Evolutionary conservation across 2,888 invertebrate genomes (phyloP).

Genomic region (Drosophila trichaetosa): DNA sequence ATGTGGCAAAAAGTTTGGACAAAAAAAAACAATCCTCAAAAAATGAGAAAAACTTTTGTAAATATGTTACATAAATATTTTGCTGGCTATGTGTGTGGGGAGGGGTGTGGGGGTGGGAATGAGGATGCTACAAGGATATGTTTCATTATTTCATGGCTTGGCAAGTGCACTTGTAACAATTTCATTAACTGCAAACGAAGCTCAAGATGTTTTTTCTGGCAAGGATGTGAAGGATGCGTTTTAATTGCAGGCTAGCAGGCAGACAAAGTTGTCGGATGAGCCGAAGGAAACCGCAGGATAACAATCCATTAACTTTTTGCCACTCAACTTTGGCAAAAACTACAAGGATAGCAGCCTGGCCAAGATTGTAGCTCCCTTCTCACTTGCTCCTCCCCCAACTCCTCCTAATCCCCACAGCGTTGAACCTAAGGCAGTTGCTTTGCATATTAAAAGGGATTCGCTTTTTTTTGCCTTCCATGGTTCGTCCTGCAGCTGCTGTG

Average conservation of each 20-base stretch:
- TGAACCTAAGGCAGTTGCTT: constrained; percentile 64
- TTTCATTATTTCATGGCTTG: constrained; percentile 25
- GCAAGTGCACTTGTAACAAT: constrained; percentile 66
- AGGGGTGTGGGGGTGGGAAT: neutral
- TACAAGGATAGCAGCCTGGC: constrained; percentile 28
- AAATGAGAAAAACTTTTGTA: constrained; percentile 36
- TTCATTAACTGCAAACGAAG: constrained; percentile 77
- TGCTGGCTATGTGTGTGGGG: constrained; percentile 10
- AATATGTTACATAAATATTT: constrained; percentile 48
- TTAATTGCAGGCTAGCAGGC: constrained; percentile 69
- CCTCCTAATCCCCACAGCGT: constrained; percentile 1
- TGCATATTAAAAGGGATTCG: constrained; percentile 54
- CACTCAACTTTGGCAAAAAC: constrained; percentile 69
- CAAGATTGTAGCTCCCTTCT: constrained; percentile 3
- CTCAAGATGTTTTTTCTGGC: constrained; percentile 38
- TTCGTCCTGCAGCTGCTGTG: constrained; percentile 52
- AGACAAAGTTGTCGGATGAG: constrained; percentile 41
- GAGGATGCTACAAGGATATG: constrained; percentile 12
- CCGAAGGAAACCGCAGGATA: constrained; percentile 75
- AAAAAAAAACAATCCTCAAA: constrained; percentile 8
- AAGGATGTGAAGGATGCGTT: constrained; percentile 48
- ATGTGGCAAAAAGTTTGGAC: constrained; percentile 53
- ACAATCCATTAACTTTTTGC: constrained; percentile 82
- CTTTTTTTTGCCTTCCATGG: constrained; percentile 17
- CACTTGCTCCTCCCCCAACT: neutral